A percentile compares a stretch with the other conserved stretches of the same genome.
Conservation (phyloP, 1,140 invertebrate species). For the Drosophila sp. region DNA sequence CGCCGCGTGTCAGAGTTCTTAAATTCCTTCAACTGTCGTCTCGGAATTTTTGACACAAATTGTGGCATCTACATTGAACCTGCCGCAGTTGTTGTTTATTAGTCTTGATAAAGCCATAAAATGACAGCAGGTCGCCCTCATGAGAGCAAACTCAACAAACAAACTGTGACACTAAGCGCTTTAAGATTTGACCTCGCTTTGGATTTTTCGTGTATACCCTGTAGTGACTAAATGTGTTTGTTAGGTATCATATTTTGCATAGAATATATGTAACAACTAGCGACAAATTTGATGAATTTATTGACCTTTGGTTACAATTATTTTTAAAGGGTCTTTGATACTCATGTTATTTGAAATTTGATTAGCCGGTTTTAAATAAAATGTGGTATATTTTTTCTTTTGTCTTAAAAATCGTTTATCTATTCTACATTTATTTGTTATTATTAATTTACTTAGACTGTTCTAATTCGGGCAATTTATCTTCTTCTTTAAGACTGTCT, state of each 20-base stretch:
- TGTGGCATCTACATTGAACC: conserved; percentile 17
- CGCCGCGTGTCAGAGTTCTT: not conserved
- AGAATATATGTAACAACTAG: not conserved
- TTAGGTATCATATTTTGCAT: not conserved
- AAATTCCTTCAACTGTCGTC: not conserved
- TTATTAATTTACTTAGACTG: no score
- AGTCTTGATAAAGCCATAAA: conserved; percentile 79
- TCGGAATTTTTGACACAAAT: conserved; percentile 16
- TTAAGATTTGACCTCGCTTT: conserved; percentile 66
- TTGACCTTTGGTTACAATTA: no score
- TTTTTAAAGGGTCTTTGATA: no score
- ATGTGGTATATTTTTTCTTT: no score
- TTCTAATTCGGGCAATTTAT: no score
- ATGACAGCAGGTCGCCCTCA: conserved; percentile 30
- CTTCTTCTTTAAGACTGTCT: no score
- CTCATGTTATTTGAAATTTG: no score
- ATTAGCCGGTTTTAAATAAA: no score
- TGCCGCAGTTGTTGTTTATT: conserved; percentile 61
- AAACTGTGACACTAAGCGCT: conserved; percentile 71
- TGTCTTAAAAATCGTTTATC: no score
- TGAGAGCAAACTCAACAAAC: conserved; percentile 8
- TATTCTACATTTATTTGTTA: no score
- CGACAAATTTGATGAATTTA: no score
- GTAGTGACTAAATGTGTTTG: not conserved
- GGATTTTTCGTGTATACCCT: conserved; percentile 35